Conservation (phyloP, 92 coral and sea anemone species). For the Porites cylindrica region DNA sequence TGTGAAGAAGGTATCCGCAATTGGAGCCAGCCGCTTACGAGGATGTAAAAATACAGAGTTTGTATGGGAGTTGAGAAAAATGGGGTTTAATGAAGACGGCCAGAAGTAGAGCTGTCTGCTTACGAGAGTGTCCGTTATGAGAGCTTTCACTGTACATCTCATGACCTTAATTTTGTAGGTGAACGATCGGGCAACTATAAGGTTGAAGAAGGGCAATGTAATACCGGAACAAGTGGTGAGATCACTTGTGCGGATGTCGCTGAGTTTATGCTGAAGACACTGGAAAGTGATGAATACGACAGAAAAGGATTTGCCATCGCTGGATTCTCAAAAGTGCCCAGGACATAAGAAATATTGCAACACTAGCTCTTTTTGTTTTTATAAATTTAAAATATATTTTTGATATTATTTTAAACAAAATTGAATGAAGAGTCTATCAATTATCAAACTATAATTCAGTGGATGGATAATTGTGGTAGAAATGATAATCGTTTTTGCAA, state of each 20-base stretch:
- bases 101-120: too few species aligned
- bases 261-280: conserved; percentile 76
- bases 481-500: too few species aligned
- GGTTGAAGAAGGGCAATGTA: conserved; percentile 91
- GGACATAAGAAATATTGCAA: too few species aligned
- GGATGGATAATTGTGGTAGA: too few species aligned
- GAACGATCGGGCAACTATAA: conserved; percentile 72
- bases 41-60: neutral
- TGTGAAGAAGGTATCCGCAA: too few species aligned
- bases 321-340: conserved; percentile 7
- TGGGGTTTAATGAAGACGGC: too few species aligned
- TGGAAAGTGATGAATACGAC: conserved; percentile 73
- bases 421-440: too few species aligned
- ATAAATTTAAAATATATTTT: too few species aligned
- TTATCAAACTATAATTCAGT: too few species aligned
- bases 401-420: too few species aligned
- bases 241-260: conserved; percentile 93
- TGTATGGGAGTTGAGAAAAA: too few species aligned
- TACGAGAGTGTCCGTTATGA: neutral
- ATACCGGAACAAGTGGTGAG: conserved; percentile 58
- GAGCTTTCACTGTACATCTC: neutral
- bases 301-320: conserved; percentile 86
- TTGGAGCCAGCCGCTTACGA: neutral
- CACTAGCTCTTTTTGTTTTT: too few species aligned
- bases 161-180: conserved; percentile 37